Evolutionary conservation across 2,797 vertebrate genomes (phyloP).

Genomic region (Mormyrus proboscirostris): DNA sequence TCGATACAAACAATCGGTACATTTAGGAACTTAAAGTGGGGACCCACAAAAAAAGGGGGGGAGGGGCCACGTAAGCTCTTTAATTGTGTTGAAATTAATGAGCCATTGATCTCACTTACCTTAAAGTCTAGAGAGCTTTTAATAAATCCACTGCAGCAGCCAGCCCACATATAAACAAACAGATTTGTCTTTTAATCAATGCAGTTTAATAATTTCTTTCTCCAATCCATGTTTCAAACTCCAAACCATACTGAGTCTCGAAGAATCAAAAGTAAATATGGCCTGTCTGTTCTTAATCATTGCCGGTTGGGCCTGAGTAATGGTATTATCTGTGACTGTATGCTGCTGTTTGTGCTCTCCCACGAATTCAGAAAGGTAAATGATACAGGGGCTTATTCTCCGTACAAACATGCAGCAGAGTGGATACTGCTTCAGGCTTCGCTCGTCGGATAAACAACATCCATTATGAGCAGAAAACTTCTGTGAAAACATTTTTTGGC

Average conservation of each 20-base stretch:
- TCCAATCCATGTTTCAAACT: neutral
- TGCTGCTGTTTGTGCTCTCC: neutral
- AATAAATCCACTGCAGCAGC: neutral
- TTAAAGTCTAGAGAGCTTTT: neutral
- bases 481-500: neutral
- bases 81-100: slow-evolving; percentile 21
- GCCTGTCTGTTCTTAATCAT: neutral
- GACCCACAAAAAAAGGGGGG: neutral
- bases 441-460: neutral
- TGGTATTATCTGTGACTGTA: neutral
- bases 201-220: neutral
- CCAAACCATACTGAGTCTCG: neutral
- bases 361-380: neutral
- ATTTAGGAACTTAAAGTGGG: neutral
- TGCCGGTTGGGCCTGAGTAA: neutral
- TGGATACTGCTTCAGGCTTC: neutral
- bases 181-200: neutral
- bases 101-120: slow-evolving; percentile 26
- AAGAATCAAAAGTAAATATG: neutral
- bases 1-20: neutral
- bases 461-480: neutral
- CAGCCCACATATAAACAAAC: neutral
- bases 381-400: neutral
- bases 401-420: neutral
- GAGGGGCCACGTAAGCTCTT: neutral